Evolutionary conservation across 2,888 invertebrate genomes (phyloP), one percentile per base, ranked within the genome.

Genomic region (Chromoteleia sp.): DNA sequence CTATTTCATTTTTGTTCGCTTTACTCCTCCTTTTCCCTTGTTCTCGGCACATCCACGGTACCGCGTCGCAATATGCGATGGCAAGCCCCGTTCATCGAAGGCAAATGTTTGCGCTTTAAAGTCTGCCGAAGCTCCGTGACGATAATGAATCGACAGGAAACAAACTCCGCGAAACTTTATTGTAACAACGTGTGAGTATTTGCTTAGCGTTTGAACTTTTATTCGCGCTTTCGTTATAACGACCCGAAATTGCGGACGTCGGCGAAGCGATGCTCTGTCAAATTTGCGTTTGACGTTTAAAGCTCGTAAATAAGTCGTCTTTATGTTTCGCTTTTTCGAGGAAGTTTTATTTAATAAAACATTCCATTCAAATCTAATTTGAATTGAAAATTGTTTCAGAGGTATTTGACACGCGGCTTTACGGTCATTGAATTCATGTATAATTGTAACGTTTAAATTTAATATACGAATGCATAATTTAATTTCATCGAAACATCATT

Each of bases 121-220:
- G 63, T 70, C 70, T 58, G 48, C 39, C 14, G 36, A 56, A 56
- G 43, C 52, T 61, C 17, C 25, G 19, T 29, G 17, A n/a, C 29
- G 33, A 17, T 74, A 74, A 63, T 74, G 74, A 74, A 63, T 63
- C 54, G 74, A 74, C 74, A 74, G 74, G 74, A 74, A 74, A 74
- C 63, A 54, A 56, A 74, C 74, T 73, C 50, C 41, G 29, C 33
- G 33, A 45, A 56, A 59, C 54, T 74, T 45, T 54, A 36, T 52
- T 56, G 63, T 45, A 63, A 52, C 54, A 63, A 54, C 25, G 45
- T 12, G 54, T 29, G 56, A 43, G 25, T 74, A 45, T 63, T 74
- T 74, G 15, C 45, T 52, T 39, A 30, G 41, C 41, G 45, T 56
- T 45, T n/a, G 6, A 56, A 70, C 21, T 56, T 54, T 41, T 70